These are phyloP conservation scores for Caranx ignobilis DNA, from an alignment of 2,113 vertebrate genomes.

Conservation along the genomic window DNA sequence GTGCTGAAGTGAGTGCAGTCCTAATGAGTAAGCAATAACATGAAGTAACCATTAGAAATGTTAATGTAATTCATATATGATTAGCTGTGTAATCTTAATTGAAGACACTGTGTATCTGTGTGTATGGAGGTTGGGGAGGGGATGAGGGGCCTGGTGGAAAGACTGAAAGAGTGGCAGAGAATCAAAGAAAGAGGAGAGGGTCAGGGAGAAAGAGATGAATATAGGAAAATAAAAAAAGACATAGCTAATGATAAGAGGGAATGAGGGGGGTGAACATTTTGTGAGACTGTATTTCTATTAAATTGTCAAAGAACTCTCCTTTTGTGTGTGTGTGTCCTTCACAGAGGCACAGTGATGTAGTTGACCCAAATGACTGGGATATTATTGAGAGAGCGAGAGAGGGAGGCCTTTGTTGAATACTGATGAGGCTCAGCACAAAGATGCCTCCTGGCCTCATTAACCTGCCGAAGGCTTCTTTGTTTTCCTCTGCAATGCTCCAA, in stretches of 20 bases:
- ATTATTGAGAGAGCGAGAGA: conserved; percentile 69
- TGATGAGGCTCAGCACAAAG: conserved; percentile 79
- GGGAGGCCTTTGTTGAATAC: conserved; percentile 74
- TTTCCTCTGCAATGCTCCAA: conserved; percentile 60
- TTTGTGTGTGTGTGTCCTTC: conserved; percentile 61
- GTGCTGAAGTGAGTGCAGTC: conserved; percentile 6
- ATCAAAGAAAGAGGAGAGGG: not conserved
- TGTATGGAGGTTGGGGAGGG: no score
- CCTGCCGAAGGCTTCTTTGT: conserved; percentile 77
- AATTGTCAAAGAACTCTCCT: conserved; percentile 47
- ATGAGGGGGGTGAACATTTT: conserved; percentile 46
- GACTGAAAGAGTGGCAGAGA: not conserved
- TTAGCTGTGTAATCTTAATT: conserved; percentile 61
- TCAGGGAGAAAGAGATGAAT: conserved; percentile 23
- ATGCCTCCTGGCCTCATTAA: conserved; percentile 84
- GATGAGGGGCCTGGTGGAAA: not conserved
- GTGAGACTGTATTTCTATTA: conserved; percentile 66
- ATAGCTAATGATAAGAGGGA: conserved; percentile 57
- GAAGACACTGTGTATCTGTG: conserved; percentile 14
- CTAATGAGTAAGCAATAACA: conserved; percentile 60
- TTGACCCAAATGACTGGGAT: conserved; percentile 80
- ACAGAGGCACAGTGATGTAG: conserved; percentile 67
- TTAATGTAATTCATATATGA: conserved; percentile 61
- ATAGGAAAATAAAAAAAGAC: conserved; percentile 40
- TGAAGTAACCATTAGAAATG: conserved; percentile 35